phyloP scores from a whole-genome alignment of 30 jellyfish, hydroid and myxozoan species.

The Morbakka virulenta region DNA sequence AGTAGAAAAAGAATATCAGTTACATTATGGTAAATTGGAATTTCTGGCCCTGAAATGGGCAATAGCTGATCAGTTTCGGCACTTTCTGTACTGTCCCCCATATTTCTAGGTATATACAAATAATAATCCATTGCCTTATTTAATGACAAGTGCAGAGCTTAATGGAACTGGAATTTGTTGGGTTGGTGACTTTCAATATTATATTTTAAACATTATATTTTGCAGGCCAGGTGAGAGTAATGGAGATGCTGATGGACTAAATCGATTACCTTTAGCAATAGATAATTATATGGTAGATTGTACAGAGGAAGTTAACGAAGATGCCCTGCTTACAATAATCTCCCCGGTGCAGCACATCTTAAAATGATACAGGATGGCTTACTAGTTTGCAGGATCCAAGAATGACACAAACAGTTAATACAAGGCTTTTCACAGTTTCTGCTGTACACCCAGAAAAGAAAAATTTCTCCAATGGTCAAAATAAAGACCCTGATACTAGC shows the following conservation, averaged over 20 bases:
- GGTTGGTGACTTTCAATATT: slow-evolving; percentile 55
- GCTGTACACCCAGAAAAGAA: too few relatives aligned
- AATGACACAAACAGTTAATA: too few relatives aligned
- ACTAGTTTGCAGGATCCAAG: too few relatives aligned
- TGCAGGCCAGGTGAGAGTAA: slow-evolving; percentile 42
- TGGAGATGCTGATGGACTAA: slow-evolving; percentile 33
- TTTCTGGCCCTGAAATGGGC: slow-evolving; percentile 66
- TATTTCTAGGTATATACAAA: slow-evolving; percentile 31
- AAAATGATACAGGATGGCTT: too few relatives aligned
- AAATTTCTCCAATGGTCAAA: too few relatives aligned
- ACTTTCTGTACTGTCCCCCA: slow-evolving; percentile 43
- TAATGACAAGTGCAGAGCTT: slow-evolving; percentile 37
- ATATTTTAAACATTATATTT: slow-evolving; percentile 4
- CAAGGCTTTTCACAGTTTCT: too few relatives aligned
- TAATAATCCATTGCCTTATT: slow-evolving; percentile 50
- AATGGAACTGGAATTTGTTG: slow-evolving; percentile 48
- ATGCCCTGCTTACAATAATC: not conserved
- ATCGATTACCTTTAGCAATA: slow-evolving; percentile 20
- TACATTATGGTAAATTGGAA: slow-evolving; percentile 64
- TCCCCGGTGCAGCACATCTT: too few relatives aligned
- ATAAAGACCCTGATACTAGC: too few relatives aligned
- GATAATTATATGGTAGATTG: slow-evolving; percentile 6
- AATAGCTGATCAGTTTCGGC: slow-evolving; percentile 30
- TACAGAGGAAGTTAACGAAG: not conserved
- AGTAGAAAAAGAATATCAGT: slow-evolving; percentile 35